Conservation (phyloP, 2,113 vertebrate genomes). For the mouse (Mus musculus) region DNA sequence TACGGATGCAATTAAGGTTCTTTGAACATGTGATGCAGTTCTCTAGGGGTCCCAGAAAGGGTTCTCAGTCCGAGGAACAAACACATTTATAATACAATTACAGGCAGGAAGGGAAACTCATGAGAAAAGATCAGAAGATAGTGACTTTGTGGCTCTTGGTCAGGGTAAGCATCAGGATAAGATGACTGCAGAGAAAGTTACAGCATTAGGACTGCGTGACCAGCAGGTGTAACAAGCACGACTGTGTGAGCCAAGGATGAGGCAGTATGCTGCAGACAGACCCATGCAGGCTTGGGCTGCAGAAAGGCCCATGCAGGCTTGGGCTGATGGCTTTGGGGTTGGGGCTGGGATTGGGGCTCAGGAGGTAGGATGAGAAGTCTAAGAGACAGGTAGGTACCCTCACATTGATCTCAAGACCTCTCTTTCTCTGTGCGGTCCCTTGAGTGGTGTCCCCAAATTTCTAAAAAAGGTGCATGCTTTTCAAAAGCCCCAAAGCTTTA, state of each 20-base stretch:
- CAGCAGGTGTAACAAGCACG: background rate
- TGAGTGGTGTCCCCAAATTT: background rate
- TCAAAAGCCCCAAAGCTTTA: background rate
- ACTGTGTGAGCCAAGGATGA: background rate
- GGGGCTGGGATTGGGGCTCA: too few species aligned
- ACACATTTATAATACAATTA: background rate
- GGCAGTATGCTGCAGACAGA: background rate
- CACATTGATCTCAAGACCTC: background rate
- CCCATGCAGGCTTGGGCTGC: rapidly evolving
- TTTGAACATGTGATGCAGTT: rapidly evolving
- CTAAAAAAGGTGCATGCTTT: background rate
- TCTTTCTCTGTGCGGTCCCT: background rate
- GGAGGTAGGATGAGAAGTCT: rapidly evolving
- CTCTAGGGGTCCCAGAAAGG: background rate
- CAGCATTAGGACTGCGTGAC: rapidly evolving
- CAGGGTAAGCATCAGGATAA: background rate
- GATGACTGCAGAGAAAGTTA: background rate
- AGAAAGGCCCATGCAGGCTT: rapidly evolving
- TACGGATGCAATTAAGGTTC: background rate
- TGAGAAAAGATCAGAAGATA: background rate
- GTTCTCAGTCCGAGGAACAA: background rate
- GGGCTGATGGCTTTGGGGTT: background rate
- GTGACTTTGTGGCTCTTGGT: background rate
- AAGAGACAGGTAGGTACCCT: too few species aligned
- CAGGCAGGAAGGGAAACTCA: background rate